Percentiles rank a stretch among this genome's conserved stretches.
phyloP scores from a whole-genome alignment of 2,888 invertebrate species.

The Meta bourneti region DNA sequence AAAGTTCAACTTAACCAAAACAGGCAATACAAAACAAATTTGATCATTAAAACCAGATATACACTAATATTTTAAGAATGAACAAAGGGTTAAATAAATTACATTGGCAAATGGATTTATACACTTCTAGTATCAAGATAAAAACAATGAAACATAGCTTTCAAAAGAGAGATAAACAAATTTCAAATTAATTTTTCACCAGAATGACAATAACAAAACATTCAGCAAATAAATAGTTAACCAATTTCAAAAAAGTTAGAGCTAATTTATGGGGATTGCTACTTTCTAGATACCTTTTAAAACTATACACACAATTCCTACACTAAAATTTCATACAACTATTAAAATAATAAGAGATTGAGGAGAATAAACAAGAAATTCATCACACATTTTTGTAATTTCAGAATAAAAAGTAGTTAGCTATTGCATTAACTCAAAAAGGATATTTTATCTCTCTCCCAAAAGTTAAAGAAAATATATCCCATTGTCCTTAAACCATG shows the following conservation, averaged over 20 bases:
- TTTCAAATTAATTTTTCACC: too few species aligned
- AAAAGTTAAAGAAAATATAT: slow-evolving; percentile 14
- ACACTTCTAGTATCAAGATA: slow-evolving; percentile 41
- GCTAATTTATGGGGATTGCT: too few species aligned
- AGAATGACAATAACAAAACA: too few species aligned
- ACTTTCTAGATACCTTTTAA: too few species aligned
- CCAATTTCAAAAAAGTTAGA: too few species aligned
- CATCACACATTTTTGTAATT: too few species aligned
- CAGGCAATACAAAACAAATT: slow-evolving; percentile 34
- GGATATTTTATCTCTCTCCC: slow-evolving; percentile 1
- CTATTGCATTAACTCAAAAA: not conserved
- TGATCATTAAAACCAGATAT: slow-evolving; percentile 47
- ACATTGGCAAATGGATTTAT: slow-evolving; percentile 44
- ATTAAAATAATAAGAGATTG: too few species aligned
- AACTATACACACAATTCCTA: too few species aligned
- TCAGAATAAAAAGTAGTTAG: not conserved
- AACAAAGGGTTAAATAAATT: slow-evolving; percentile 39
- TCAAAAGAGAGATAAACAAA: too few species aligned
- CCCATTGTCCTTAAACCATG: slow-evolving; percentile 20
- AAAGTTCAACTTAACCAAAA: slow-evolving; percentile 44
- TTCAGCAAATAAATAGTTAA: too few species aligned
- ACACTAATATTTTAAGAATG: slow-evolving; percentile 20
- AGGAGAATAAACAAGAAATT: too few species aligned
- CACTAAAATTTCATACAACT: too few species aligned
- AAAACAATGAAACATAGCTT: slow-evolving; percentile 30